Conservation (phyloP, 2,797 vertebrate genomes). For the Parauchenoglanis punctatus region DNA sequence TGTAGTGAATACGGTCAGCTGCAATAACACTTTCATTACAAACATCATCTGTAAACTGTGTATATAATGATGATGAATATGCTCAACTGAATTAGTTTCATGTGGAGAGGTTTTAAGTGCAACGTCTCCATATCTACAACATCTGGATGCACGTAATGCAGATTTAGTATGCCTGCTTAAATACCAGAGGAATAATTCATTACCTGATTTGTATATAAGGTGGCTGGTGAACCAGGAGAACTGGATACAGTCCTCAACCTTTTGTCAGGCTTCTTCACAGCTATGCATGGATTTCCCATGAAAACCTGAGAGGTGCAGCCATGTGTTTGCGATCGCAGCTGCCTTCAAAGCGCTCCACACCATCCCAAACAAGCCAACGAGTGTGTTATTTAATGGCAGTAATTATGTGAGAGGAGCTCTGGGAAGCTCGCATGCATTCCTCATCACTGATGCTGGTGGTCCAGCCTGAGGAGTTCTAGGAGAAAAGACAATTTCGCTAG, state of each 20-base stretch:
- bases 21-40: neutral
- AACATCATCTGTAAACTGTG: neutral
- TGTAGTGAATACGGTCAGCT: neutral
- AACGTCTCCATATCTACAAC: neutral
- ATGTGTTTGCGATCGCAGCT: conserved; percentile 19
- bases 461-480: conserved; percentile 9
- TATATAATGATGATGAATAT: neutral
- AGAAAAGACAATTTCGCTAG: conserved; percentile 4
- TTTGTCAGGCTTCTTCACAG: neutral
- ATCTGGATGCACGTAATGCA: neutral
- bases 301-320: neutral
- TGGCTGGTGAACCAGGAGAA: neutral
- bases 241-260: too few relatives aligned
- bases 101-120: neutral
- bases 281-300: neutral
- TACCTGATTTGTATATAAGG: conserved; percentile 10
- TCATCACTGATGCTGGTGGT: conserved; percentile 27
- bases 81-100: neutral
- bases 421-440: conserved; percentile 28
- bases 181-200: neutral
- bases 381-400: conserved; percentile 10
- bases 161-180: neutral
- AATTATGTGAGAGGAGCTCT: conserved; percentile 31
- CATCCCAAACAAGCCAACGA: conserved; percentile 25
- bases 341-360: neutral